Evolutionary conservation across 2,888 invertebrate species (phyloP), one percentile per base, ranked within the genome.

Genomic region (Tortricodes alternella): DNA sequence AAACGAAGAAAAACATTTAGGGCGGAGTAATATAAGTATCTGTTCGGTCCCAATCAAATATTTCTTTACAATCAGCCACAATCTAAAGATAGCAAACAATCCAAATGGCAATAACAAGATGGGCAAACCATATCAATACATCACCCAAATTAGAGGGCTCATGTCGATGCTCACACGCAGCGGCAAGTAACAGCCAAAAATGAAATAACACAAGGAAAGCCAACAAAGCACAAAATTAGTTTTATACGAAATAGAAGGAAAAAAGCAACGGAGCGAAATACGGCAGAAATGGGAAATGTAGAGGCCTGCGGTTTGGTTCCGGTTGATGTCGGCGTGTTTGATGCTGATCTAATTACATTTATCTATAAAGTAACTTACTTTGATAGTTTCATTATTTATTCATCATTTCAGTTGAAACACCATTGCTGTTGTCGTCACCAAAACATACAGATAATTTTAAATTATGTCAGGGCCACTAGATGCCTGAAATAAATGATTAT

Each of bases 171-270:
- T 56, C 65, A 61, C 64, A 59, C 62, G 52, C 52, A 46, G 38
- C 41, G 60, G 58, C 70, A 70, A 79, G 78, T 78, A 76, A 73
- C 75, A 83, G 79, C 78, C 74, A 81, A 83, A 83, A 82, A 61
- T 61, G 59, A 61, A 83, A 82, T 83, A 83, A 83, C 79, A 80
- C 76, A 76, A 64, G 66, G 69, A 74, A 76, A 85, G 76, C 82
- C 86, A 87, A 85, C 86, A 87, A 85, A 82, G 83, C 86, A 85
- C 82, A 85, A 87, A 87, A 87, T 87, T 87, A 85, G 86, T 85
- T 87, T 85, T 80, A 83, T 80, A 77, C 80, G 76, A 83, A 77
- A 80, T 79, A 78, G 78, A 74, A 74, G 73, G 78, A 76, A 79
- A 80, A 79, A 78, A 61, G 73, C 78, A 70, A 69, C 75, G 69